Conservation (phyloP, 2,888 invertebrate species). For the Nowickia ferox region DNA sequence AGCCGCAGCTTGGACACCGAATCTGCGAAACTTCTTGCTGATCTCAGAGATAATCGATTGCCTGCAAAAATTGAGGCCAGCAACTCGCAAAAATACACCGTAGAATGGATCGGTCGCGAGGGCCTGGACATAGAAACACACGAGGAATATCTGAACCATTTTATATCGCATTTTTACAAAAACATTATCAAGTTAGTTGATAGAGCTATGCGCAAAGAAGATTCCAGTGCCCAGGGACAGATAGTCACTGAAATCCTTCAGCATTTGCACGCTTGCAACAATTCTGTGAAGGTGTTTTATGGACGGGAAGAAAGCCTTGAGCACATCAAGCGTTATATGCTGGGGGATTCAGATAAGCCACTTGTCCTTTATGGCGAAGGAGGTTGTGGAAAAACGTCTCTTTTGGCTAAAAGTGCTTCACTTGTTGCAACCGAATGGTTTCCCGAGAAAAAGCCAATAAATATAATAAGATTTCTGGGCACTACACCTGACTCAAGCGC, state of each 20-base stretch:
- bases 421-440: slow-evolving; percentile 90
- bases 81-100: slow-evolving; percentile 96
- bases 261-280: slow-evolving; percentile 97
- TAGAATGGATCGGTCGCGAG: slow-evolving; percentile 98
- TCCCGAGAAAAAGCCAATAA: slow-evolving; percentile 90
- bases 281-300: slow-evolving; percentile 96
- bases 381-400: slow-evolving; percentile 98
- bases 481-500: slow-evolving; percentile 99
- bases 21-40: slow-evolving; percentile 93
- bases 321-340: slow-evolving; percentile 92
- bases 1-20: slow-evolving; percentile 96
- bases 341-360: slow-evolving; percentile 93
- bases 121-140: slow-evolving; percentile 96
- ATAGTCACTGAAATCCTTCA: slow-evolving; percentile 97
- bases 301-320: slow-evolving; percentile 94
- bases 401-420: slow-evolving; percentile 95
- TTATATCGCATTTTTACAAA: slow-evolving; percentile 96
- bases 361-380: slow-evolving; percentile 96
- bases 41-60: slow-evolving; percentile 94
- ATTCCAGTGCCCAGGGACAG: slow-evolving; percentile 95
- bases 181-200: slow-evolving; percentile 96
- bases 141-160: slow-evolving; percentile 95
- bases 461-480: slow-evolving; percentile 95
- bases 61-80: slow-evolving; percentile 94
- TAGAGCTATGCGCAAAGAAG: slow-evolving; percentile 96